These are phyloP conservation scores for Climacteris rufus DNA, from an alignment of 2,113 vertebrate species.

Conservation along the genomic window DNA sequence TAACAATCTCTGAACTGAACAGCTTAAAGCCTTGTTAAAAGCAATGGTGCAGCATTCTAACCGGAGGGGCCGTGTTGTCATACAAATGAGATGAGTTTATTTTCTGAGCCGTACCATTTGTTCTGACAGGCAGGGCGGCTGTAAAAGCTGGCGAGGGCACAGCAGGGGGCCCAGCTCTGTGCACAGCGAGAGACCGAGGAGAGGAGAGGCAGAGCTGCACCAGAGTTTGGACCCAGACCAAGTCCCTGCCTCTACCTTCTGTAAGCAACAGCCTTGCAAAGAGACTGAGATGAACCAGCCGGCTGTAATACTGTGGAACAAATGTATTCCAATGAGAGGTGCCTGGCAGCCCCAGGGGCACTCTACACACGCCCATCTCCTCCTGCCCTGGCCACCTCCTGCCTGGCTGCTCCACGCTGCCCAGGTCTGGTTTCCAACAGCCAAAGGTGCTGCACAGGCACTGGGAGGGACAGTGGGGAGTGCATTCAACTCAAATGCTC, in stretches of 20 bases:
- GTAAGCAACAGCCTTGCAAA: slow-evolving; percentile 77
- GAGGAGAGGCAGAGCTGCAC: slow-evolving; percentile 68
- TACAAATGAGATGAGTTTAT: slow-evolving; percentile 97
- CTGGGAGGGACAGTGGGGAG: background rate
- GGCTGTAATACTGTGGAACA: slow-evolving; percentile 83
- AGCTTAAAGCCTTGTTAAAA: slow-evolving; percentile 75
- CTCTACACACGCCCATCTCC: background rate
- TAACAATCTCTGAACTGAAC: slow-evolving; percentile 46
- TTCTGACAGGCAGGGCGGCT: slow-evolving; percentile 90
- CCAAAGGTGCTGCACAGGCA: background rate
- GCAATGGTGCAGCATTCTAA: slow-evolving; percentile 85
- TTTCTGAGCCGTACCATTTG: slow-evolving; percentile 88
- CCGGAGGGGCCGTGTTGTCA: slow-evolving; percentile 90
- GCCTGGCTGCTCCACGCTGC: background rate
- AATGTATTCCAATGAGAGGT: slow-evolving; percentile 86
- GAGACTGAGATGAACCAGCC: slow-evolving; percentile 73
- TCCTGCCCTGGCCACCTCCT: slow-evolving; percentile 1
- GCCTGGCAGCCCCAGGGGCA: slow-evolving; percentile 73
- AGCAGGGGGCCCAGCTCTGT: slow-evolving; percentile 80
- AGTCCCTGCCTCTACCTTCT: slow-evolving; percentile 91
- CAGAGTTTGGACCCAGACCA: slow-evolving; percentile 85
- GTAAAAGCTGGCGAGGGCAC: slow-evolving; percentile 83
- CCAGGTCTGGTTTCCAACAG: background rate
- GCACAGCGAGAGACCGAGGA: slow-evolving; percentile 76
- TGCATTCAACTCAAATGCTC: background rate